Evolutionary conservation across 2,888 invertebrate genomes (phyloP).

Genomic region (Teleiodes luculella): DNA sequence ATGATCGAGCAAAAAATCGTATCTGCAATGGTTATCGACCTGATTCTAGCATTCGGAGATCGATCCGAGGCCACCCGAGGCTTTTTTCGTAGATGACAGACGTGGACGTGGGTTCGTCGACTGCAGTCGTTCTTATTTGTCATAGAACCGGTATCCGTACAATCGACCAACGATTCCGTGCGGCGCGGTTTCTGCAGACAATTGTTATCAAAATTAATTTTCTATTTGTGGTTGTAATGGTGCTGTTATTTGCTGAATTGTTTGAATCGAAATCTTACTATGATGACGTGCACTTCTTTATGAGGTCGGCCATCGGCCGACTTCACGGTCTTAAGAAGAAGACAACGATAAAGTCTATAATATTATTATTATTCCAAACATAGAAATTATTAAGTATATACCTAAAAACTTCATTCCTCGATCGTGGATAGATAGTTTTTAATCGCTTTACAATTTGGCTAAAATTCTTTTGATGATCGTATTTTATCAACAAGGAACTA

Average conservation of each 20-base stretch:
- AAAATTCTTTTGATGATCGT: too few relatives aligned
- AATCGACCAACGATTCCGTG: slow-evolving; percentile 25
- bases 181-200: slow-evolving; percentile 14
- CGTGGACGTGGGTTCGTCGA: slow-evolving; percentile 49
- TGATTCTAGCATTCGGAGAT: slow-evolving; percentile 17
- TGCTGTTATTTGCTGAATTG: not conserved
- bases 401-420: too few relatives aligned
- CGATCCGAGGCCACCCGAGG: slow-evolving; percentile 12
- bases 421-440: too few relatives aligned
- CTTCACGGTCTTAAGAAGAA: too few relatives aligned
- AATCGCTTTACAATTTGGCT: too few relatives aligned
- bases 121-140: slow-evolving; percentile 59
- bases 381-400: too few relatives aligned
- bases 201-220: slow-evolving; percentile 15
- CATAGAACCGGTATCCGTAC: slow-evolving; percentile 52
- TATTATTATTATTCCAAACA: too few relatives aligned
- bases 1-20: slow-evolving; percentile 20
- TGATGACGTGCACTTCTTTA: too few relatives aligned
- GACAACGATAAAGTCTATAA: too few relatives aligned
- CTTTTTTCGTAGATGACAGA: slow-evolving; percentile 44
- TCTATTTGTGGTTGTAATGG: not conserved
- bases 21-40: slow-evolving; percentile 22
- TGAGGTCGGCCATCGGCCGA: too few relatives aligned
- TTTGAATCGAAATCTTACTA: too few relatives aligned
- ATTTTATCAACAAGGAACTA: too few relatives aligned